A percentile compares a stretch with the other conserved stretches of the same genome.
Conservation (phyloP, 2,797 vertebrate genomes). For the Protosalanx chinensis region DNA sequence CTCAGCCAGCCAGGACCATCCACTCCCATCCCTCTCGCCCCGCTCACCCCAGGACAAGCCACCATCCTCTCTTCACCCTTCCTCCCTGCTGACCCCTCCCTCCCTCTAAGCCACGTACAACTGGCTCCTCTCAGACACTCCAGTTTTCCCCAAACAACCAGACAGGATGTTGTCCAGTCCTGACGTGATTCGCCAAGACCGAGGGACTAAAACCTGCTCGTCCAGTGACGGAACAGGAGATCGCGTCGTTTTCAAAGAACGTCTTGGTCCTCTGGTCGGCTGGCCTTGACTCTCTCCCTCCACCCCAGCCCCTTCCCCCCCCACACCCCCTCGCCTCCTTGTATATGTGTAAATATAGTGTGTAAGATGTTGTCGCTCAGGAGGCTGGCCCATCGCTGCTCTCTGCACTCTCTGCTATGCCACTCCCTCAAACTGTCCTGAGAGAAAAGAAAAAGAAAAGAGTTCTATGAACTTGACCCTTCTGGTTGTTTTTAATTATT, state of each 20-base stretch:
- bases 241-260: conserved; percentile 13
- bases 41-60: no score
- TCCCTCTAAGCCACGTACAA: background rate
- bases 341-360: conserved; percentile 81
- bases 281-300: conserved; percentile 1
- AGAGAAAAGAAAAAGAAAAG: conserved; percentile 18
- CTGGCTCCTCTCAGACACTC: background rate
- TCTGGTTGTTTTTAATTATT: conserved; percentile 22
- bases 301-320: conserved; percentile 13
- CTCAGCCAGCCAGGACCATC: no score
- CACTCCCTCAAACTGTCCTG: conserved; percentile 32
- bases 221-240: conserved; percentile 14
- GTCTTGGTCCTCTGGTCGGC: conserved; percentile 10
- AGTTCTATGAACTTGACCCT: conserved; percentile 32
- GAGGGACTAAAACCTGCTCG: background rate
- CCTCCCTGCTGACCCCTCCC: background rate
- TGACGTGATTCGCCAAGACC: background rate
- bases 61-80: background rate
- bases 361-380: conserved; percentile 64
- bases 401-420: conserved; percentile 62
- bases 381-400: conserved; percentile 38
- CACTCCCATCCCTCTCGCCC: no score
- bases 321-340: conserved; percentile 31
- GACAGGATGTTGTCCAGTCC: conserved; percentile 11
- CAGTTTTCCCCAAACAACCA: conserved; percentile 1